Evolutionary conservation across 2,888 invertebrate species (phyloP).

Genomic region (Sinotaia quadrata): DNA sequence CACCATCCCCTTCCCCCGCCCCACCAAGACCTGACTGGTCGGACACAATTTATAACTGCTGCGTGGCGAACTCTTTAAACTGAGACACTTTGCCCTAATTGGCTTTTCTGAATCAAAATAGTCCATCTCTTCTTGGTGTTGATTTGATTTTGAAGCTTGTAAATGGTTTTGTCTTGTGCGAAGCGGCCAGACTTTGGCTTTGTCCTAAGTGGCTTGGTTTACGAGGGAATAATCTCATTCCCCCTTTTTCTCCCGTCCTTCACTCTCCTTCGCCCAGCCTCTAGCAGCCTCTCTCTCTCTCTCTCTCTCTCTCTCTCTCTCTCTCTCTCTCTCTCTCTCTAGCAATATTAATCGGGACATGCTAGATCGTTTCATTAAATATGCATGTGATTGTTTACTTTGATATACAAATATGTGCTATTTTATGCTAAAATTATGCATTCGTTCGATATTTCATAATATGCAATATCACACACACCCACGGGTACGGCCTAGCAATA

Average conservation of each 20-base stretch:
- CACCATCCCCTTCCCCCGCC: background rate
- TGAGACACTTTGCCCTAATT: conserved; percentile 15
- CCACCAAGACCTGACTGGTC: background rate
- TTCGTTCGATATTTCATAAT: no score
- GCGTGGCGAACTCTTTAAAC: background rate
- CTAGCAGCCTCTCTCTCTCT: background rate
- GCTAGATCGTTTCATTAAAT: no score
- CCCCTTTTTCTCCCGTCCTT: background rate
- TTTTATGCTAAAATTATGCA: no score
- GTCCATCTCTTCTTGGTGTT: conserved; percentile 15
- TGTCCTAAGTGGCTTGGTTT: no score
- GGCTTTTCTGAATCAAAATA: conserved; percentile 24
- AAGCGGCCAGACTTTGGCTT: background rate
- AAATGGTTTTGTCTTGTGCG: conserved; percentile 30
- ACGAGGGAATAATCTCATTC: no score
- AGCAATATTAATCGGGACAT: background rate
- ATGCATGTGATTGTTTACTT: no score
- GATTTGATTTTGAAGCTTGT: conserved; percentile 30
- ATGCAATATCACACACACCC: no score
- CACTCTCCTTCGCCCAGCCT: background rate
- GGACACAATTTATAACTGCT: background rate
- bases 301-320: background rate
- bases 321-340: no score
- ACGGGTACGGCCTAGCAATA: no score
- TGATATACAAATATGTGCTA: no score